phyloP scores from a whole-genome alignment of 1,140 invertebrate species.

The Cotesia vestalis region DNA sequence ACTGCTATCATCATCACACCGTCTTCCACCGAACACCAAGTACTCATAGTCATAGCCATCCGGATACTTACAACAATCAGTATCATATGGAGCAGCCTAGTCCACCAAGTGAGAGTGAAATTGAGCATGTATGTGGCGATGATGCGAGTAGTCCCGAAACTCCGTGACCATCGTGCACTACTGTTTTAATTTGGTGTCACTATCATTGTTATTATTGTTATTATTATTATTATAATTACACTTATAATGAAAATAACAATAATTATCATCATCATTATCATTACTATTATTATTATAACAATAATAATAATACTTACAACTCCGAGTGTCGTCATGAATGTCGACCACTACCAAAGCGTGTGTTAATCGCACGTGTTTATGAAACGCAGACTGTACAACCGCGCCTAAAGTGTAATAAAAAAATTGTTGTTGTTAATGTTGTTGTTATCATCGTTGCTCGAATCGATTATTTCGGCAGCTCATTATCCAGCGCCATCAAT shows the following conservation, averaged over 20 bases:
- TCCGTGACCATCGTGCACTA: slow-evolving; percentile 48
- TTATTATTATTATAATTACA: background rate
- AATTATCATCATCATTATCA: too few species aligned
- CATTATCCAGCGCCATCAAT: slow-evolving; percentile 36
- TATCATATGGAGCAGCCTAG: slow-evolving; percentile 53
- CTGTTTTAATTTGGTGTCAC: slow-evolving; percentile 1
- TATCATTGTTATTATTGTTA: background rate
- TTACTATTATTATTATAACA: background rate
- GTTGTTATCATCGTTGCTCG: slow-evolving; percentile 45
- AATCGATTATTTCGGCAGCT: slow-evolving; percentile 32
- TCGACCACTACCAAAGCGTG: background rate
- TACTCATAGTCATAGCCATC: slow-evolving; percentile 43
- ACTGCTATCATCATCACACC: slow-evolving; percentile 59
- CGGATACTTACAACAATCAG: slow-evolving; percentile 50
- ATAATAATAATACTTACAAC: background rate
- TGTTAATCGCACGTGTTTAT: background rate
- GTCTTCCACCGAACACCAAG: slow-evolving; percentile 49
- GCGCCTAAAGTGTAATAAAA: slow-evolving; percentile 29
- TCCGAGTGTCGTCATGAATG: background rate
- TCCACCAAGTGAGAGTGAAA: slow-evolving; percentile 56
- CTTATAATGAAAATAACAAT: too few species aligned
- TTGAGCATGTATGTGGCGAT: slow-evolving; percentile 47
- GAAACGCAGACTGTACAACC: slow-evolving; percentile 12
- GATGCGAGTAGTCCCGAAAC: slow-evolving; percentile 56
- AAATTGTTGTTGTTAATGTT: slow-evolving; percentile 35